These are phyloP conservation scores for Nasonia longicornis DNA, from an alignment of 1,140 invertebrate species.

Conservation along the genomic window DNA sequence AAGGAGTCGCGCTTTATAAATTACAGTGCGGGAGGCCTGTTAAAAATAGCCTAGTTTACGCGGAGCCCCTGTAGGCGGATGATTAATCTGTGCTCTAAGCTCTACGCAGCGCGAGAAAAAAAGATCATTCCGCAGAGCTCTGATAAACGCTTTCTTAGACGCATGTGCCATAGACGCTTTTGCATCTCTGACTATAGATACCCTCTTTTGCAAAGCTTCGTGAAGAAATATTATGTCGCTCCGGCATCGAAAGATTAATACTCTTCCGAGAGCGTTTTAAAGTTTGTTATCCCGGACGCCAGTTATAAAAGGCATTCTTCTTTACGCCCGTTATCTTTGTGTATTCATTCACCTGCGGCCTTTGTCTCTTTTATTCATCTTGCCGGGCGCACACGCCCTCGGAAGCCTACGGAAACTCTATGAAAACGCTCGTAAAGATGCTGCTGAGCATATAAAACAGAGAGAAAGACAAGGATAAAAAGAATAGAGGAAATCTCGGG, in stretches of 20 bases:
- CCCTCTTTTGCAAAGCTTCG: neutral
- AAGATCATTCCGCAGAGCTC: neutral
- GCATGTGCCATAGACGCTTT: too few species aligned
- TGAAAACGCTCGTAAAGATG: conserved; percentile 34
- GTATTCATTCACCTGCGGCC: neutral
- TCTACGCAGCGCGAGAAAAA: neutral
- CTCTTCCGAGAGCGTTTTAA: neutral
- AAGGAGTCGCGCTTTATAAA: neutral
- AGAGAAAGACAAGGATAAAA: neutral
- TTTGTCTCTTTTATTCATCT: conserved; percentile 25
- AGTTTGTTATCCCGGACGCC: neutral
- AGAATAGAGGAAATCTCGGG: neutral
- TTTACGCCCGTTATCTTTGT: neutral
- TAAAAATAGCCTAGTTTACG: conserved; percentile 21
- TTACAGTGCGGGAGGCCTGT: neutral
- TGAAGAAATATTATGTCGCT: neutral
- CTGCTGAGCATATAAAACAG: conserved; percentile 32
- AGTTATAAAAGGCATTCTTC: conserved; percentile 7
- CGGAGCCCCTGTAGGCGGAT: neutral
- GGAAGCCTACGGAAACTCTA: conserved; percentile 30
- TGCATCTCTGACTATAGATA: too few species aligned
- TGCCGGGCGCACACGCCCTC: neutral
- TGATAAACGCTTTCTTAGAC: too few species aligned
- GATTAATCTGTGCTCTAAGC: conserved; percentile 10
- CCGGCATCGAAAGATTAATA: conserved; percentile 21